Percentiles rank a stretch among this genome's conserved stretches.
Conservation (phyloP, 1,140 invertebrate species). For the Drosophila miranda region DNA sequence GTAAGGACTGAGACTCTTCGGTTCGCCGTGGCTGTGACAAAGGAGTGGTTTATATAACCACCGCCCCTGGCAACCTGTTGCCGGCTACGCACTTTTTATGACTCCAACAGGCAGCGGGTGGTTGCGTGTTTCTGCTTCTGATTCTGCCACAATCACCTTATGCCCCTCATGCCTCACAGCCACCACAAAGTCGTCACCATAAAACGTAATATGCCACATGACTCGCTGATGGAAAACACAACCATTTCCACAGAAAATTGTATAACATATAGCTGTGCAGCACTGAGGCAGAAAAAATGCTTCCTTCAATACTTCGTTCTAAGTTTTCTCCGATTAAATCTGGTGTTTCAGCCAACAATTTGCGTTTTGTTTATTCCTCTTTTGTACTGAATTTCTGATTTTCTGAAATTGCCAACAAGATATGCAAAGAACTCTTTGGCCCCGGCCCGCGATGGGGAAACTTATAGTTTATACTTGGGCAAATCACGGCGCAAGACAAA, state of each 20-base stretch:
- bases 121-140: slow-evolving; percentile 34
- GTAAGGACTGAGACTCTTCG: not conserved
- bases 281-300: slow-evolving; percentile 4
- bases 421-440: slow-evolving; percentile 23
- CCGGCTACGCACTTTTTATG: slow-evolving; percentile 68
- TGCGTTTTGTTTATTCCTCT: slow-evolving; percentile 16
- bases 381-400: slow-evolving; percentile 1
- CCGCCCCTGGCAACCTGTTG: slow-evolving; percentile 65
- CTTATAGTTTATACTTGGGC: slow-evolving; percentile 30
- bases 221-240: slow-evolving; percentile 40
- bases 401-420: slow-evolving; percentile 17
- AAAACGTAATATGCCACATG: slow-evolving; percentile 64
- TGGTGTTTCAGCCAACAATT: slow-evolving; percentile 12
- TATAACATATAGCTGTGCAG: slow-evolving; percentile 1
- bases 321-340: too few relatives aligned
- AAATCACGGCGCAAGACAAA: slow-evolving; percentile 66
- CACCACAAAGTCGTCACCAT: slow-evolving; percentile 49
- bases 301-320: too few relatives aligned
- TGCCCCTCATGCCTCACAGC: not conserved
- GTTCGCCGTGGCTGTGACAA: not conserved
- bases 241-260: too few relatives aligned
- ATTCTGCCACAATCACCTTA: not conserved
- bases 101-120: slow-evolving; percentile 42
- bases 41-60: slow-evolving; percentile 30
- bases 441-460: slow-evolving; percentile 28